Evolutionary conservation across 2,797 vertebrate genomes (phyloP).

Genomic region (Mareca penelope): DNA sequence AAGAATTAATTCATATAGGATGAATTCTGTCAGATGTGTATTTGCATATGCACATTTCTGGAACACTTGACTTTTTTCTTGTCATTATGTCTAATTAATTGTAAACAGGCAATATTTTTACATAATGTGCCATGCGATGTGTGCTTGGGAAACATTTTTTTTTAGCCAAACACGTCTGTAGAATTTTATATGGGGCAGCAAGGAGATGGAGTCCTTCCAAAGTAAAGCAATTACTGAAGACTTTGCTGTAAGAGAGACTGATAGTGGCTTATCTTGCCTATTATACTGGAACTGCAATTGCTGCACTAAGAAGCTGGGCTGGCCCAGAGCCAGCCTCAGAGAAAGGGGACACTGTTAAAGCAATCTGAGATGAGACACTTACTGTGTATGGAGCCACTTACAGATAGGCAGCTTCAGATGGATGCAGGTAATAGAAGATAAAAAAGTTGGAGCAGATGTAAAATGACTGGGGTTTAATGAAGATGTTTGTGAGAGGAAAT

Average conservation of each 20-base stretch:
- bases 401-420: not conserved
- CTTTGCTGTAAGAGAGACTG: not conserved
- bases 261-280: not conserved
- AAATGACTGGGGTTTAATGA: not conserved
- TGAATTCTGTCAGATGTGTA: not conserved
- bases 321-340: not conserved
- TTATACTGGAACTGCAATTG: not conserved
- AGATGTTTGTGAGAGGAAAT: not conserved
- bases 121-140: not conserved
- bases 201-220: conserved; percentile 14
- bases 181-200: not conserved
- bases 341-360: not conserved
- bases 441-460: not conserved
- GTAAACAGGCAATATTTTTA: not conserved
- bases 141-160: not conserved
- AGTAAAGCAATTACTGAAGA: not conserved
- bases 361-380: not conserved
- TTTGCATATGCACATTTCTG: not conserved
- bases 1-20: not conserved
- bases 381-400: not conserved
- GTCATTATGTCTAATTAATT: conserved; percentile 5
- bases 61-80: not conserved
- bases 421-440: not conserved
- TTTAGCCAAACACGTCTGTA: not conserved
- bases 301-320: not conserved